Evolutionary conservation across 2,888 invertebrate species (phyloP), one percentile per base, ranked within the genome.

Genomic region (Julus scanicus): DNA sequence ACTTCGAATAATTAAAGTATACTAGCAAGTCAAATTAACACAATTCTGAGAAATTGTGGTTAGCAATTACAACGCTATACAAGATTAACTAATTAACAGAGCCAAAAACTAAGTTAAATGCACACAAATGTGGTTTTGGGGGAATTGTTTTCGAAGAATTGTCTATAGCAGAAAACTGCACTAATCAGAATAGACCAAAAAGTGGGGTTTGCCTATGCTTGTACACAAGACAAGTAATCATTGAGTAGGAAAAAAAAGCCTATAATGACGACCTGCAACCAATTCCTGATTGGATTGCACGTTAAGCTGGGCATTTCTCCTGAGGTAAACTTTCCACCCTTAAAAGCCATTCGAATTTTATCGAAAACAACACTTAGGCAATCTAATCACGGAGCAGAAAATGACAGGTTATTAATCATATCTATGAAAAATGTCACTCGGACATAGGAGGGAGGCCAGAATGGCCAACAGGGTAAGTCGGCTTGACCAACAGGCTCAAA

Each of bases 391-490:
- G 80, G 15, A 80, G 80, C 3, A 11, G 63, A 80, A 80, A 80
- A 80, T 80, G 80, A 80, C 80, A 80, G 80, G 80, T 80, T 80
- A 80, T 80, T 80, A 80, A 80, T 80, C 80, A 80, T 37, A 80
- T 80, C 13, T 80, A 37, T 37, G 80, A 80, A 80, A 80, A 80
- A 80, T 80, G 80, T 80, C 80, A 80, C 80, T 80, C 80, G 80
- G 80, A 80, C 80, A 80, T 20, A 37, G 37, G 80, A 11, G 80
- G 80, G 80, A 80, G 80, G 80, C 80, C 80, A 29, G 20, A 80
- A 80, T 37, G 37, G 80, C 80, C 37, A 80, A 80, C 80, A 80
- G 80, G 80, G 80, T 37, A 80, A 20, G 20, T 29, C 37, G 80
- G 80, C 80, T 80, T 37, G 80, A 80, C 80, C 80, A 80, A 80